Percentiles rank a stretch among this genome's conserved stretches.
Evolutionary conservation across 2,888 invertebrate species (phyloP).

Genomic region (Matsumyia berberina): DNA sequence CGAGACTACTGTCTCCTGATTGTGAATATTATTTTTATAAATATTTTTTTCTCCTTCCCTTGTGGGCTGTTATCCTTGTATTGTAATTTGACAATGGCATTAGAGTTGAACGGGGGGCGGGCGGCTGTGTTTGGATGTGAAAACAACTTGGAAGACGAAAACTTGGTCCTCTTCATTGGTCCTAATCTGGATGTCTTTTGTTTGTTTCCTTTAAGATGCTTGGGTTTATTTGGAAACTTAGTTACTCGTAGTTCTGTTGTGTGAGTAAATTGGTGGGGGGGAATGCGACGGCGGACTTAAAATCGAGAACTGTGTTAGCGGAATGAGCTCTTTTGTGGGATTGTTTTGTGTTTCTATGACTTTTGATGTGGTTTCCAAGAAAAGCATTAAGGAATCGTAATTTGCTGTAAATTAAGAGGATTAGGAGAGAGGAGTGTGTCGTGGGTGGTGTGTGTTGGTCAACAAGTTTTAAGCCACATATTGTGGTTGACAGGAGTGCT

Average conservation of each 20-base stretch:
- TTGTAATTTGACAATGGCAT: constrained; percentile 48
- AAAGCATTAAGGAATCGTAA: constrained; percentile 32
- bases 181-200: constrained; percentile 68
- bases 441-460: not conserved
- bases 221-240: constrained; percentile 66
- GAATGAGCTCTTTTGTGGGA: constrained; percentile 32
- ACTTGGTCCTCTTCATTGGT: constrained; percentile 61
- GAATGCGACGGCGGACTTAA: not conserved
- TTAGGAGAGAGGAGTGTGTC: not conserved
- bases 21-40: constrained; percentile 60
- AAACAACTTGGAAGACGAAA: constrained; percentile 60
- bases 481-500: constrained; percentile 20
- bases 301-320: not conserved
- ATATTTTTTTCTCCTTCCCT: constrained; percentile 18
- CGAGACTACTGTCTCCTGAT: constrained; percentile 53
- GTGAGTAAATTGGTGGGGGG: not conserved
- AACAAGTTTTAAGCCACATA: constrained; percentile 7
- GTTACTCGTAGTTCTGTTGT: constrained; percentile 10
- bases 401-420: constrained; percentile 51
- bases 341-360: constrained; percentile 55
- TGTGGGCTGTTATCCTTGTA: constrained; percentile 47
- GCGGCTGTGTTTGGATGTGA: not conserved
- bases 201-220: constrained; percentile 55
- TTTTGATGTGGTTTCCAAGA: constrained; percentile 64
- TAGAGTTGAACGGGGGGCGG: not conserved